Evolutionary conservation across 2,113 vertebrate genomes (phyloP), one percentile per base, ranked within the genome.

Genomic region (Microtus richardsoni): DNA sequence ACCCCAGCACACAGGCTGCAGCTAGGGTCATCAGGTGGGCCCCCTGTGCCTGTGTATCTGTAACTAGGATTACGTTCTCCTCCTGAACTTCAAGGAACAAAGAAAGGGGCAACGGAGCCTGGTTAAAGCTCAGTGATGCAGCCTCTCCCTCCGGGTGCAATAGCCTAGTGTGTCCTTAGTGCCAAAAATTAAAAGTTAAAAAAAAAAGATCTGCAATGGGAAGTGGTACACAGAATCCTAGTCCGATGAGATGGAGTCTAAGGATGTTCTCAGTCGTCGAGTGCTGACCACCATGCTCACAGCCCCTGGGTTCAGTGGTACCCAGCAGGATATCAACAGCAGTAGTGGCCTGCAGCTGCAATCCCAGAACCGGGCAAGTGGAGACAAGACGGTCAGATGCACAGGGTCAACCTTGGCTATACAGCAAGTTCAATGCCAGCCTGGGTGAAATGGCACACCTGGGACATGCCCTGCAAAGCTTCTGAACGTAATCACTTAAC

Each of bases 391-490:
- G 13, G 6, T 64, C 83, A 47, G 17, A 66, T 49, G 30, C 68
- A 36, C 64, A 85, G 9, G 28, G 62, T 24, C 62, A 13, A 33
- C 41, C 62, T 36, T 68, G 62, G 39, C 62, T 36, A 47, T 5
- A 58, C 6, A 58, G 5, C 30, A 68, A 85, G 39, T 68, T 68
- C 62, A 36, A 1, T 47, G 62, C 41, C 41, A 68, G 21, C 30
- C 83, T 86, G 26, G 16, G 58, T 41, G 4, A 64, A 64, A 7
- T 5, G 5, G 0, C 0, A 7, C 2, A 7, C 9, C 33, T 21
- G 8, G 0, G 60, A 21, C 64, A 19, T 19, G 4, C 26, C 16
- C 36, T 6, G 26, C 26, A 0, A 2, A 11, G 7, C 9, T 28
- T 26, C 3, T 16, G 0, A 36, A 39, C 47, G 8, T 36, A 28